These are phyloP conservation scores for Oryctes rhinoceros DNA, from an alignment of 1,140 invertebrate species.

Conservation along the genomic window DNA sequence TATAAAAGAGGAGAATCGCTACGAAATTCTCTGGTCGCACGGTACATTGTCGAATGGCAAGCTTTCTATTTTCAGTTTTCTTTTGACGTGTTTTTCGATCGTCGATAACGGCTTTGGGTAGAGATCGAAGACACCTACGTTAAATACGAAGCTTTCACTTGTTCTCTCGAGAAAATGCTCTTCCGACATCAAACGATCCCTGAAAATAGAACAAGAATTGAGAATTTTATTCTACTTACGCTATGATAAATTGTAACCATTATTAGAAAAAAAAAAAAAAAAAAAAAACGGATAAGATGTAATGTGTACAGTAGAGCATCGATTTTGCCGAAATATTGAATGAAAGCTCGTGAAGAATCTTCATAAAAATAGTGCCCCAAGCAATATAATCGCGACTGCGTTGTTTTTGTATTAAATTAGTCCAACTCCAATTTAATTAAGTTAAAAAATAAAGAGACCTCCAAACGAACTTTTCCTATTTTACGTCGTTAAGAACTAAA, in stretches of 20 bases:
- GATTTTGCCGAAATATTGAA: too few species aligned
- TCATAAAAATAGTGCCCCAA: too few species aligned
- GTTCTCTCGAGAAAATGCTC: constrained; percentile 48
- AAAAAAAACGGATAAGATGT: background rate
- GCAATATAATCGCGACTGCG: too few species aligned
- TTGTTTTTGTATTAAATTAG: too few species aligned
- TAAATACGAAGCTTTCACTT: constrained; percentile 51
- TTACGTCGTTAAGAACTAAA: too few species aligned
- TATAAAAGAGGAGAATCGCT: background rate
- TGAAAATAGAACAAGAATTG: constrained; percentile 36
- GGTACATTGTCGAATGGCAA: background rate
- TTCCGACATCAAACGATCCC: constrained; percentile 45
- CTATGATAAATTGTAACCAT: too few species aligned
- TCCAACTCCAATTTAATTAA: too few species aligned
- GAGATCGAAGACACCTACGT: constrained; percentile 57
- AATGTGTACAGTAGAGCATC: too few species aligned
- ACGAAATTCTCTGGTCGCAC: background rate
- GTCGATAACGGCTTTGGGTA: constrained; percentile 56
- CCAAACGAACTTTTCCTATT: too few species aligned
- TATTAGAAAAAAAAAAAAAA: background rate
- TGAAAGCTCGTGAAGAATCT: too few species aligned
- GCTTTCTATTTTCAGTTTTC: constrained; percentile 40
- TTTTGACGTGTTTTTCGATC: constrained; percentile 53
- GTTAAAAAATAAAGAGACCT: too few species aligned
- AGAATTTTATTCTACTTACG: too few species aligned